These are phyloP conservation scores for Oreotragus oreotragus DNA, from an alignment of 2,113 vertebrate species.

Conservation along the genomic window DNA sequence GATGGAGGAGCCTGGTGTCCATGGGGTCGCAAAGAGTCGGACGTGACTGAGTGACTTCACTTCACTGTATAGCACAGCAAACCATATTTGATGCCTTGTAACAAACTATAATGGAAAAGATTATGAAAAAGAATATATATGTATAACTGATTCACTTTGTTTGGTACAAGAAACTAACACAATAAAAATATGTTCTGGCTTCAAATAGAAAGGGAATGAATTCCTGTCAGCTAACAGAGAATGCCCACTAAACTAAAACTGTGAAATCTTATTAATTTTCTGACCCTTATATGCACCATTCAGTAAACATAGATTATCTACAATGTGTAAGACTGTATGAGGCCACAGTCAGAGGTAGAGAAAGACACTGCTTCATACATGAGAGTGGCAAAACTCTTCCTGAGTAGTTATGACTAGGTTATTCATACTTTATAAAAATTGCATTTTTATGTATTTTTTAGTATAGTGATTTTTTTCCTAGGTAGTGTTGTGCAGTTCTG, in stretches of 20 bases:
- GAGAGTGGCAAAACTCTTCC: neutral
- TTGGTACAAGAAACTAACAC: neutral
- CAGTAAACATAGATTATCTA: neutral
- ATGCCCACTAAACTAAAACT: neutral
- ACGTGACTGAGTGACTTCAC: no score
- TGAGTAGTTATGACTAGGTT: neutral
- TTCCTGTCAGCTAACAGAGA: neutral
- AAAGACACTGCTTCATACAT: neutral
- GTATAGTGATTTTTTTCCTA: neutral
- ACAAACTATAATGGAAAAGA: neutral
- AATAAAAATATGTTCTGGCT: neutral
- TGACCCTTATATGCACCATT: neutral
- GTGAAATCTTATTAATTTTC: neutral
- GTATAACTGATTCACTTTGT: neutral
- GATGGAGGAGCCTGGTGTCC: no score
- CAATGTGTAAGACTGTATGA: neutral
- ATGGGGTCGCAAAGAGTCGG: fast-evolving
- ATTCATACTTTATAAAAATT: neutral
- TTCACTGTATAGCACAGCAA: neutral
- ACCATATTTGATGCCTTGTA: neutral
- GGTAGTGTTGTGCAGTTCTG: neutral
- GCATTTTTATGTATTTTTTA: neutral
- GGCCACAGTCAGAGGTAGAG: neutral
- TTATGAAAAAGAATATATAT: neutral
- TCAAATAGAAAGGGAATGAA: neutral